Conservation (phyloP, 2,797 vertebrate genomes). For the Rhinoraja longicauda region DNA sequence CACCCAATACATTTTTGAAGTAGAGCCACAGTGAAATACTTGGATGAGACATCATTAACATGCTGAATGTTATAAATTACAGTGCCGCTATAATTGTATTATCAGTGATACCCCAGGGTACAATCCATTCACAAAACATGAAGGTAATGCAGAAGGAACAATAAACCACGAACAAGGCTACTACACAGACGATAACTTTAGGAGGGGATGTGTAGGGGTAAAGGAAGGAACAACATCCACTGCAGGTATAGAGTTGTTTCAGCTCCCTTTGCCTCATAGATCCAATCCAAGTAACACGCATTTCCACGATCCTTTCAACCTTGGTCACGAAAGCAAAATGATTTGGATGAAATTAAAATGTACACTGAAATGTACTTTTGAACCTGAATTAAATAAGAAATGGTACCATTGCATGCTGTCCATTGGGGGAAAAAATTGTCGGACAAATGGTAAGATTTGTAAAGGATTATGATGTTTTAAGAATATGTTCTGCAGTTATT, state of each 20-base stretch:
- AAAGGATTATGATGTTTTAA: constrained; percentile 29
- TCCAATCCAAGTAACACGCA: background rate
- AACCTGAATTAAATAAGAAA: background rate
- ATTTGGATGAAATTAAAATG: background rate
- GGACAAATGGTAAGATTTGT: constrained; percentile 6
- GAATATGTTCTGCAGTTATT: background rate
- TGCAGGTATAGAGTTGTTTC: constrained; percentile 31
- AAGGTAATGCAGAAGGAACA: constrained; percentile 4
- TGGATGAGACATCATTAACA: constrained; percentile 25
- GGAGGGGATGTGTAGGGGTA: background rate
- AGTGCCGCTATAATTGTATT: background rate
- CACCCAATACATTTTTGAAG: background rate
- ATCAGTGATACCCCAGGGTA: constrained; percentile 19
- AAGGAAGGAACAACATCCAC: background rate
- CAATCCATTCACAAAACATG: constrained; percentile 22
- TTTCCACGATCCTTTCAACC: background rate
- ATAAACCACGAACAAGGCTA: constrained; percentile 26
- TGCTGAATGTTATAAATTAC: constrained; percentile 5
- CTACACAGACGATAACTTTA: background rate
- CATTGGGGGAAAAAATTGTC: background rate
- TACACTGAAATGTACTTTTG: background rate
- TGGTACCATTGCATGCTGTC: background rate
- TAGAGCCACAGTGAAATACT: background rate
- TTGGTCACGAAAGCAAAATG: background rate
- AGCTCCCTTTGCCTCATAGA: constrained; percentile 37